Evolutionary conservation across 1,140 invertebrate genomes (phyloP), one percentile per base, ranked within the genome.

Genomic region (Pogonus chalceus): DNA sequence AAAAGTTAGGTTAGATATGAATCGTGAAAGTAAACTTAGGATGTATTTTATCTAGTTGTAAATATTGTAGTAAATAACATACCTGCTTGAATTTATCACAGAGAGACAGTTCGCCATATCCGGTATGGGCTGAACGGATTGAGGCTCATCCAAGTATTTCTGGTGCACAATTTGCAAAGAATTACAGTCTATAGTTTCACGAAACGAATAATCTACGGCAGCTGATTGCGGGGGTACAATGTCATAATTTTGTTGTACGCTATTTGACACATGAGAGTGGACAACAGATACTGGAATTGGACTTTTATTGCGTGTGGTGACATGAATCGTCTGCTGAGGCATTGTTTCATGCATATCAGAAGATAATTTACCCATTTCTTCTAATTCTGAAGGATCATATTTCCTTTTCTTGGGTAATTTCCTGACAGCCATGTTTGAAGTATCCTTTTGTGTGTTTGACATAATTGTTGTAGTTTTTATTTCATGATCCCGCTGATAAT

Each of bases 391-490:
- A 55, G 84, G 87, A 76, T 89, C 83, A 64, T 88, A 91, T 73
- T 92, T 92, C 56, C 90, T 76, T 72, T 92, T 92, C 71, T 92
- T 92, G 55, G 90, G 89, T 71, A 92, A 76, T 68, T 87, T 88
- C 49, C 81, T 68, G 3, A 78, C 76, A 16, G 77, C 68, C 65
- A 67, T 66, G 56, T 68, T 65, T 64, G 16, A 23, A 21, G 20
- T 49, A 18, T 49, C 37, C 18, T 43, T 43, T n/a, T n/a, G n/a
- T n/a, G n/a, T n/a, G 26, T 31, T 31, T 4, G 26, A 31, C 26
- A 31, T 31, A 14, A 31, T 31, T 31, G 14, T n/a, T 31, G 26
- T 31, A n/a, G n/a, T n/a, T n/a, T n/a, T n/a, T n/a, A n/a, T n/a
- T n/a, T n/a, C n/a, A n/a, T n/a, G n/a, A n/a, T n/a, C n/a, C n/a